A percentile compares a stretch with the other conserved stretches of the same genome.
Conservation (phyloP, 2,888 invertebrate species). For the Dicycla oo region DNA sequence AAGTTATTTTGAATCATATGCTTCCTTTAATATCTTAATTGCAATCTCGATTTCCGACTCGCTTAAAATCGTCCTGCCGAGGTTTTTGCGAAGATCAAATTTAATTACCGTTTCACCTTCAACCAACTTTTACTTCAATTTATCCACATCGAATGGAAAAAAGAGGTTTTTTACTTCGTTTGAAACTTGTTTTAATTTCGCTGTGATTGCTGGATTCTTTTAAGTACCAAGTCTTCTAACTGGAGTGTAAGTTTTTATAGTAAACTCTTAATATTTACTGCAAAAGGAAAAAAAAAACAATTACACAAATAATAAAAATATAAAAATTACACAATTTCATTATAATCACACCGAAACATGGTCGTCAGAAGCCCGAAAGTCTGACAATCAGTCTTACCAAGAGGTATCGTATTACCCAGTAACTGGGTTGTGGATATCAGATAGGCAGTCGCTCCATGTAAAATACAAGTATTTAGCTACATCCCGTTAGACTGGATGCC, state of each 20-base stretch:
- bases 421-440: too few species aligned
- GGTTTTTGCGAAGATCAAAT: conserved; percentile 61
- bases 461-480: too few species aligned
- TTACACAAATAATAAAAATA: too few species aligned
- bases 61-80: conserved; percentile 40
- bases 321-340: neutral
- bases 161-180: conserved; percentile 40
- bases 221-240: conserved; percentile 43
- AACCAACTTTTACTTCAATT: conserved; percentile 49
- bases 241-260: conserved; percentile 25
- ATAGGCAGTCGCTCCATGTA: too few species aligned
- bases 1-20: conserved; percentile 36
- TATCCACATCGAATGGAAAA: conserved; percentile 54
- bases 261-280: neutral
- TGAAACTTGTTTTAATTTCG: conserved; percentile 56
- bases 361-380: too few species aligned
- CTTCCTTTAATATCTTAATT: conserved; percentile 58
- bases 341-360: conserved; percentile 2
- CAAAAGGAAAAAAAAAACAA: too few species aligned
- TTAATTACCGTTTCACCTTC: conserved; percentile 59
- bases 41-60: conserved; percentile 53
- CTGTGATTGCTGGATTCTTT: conserved; percentile 57
- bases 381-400: too few species aligned
- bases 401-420: too few species aligned
- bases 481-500: too few species aligned